phyloP scores from a whole-genome alignment of 2,797 vertebrate species.

The Antennarius maculatus region DNA sequence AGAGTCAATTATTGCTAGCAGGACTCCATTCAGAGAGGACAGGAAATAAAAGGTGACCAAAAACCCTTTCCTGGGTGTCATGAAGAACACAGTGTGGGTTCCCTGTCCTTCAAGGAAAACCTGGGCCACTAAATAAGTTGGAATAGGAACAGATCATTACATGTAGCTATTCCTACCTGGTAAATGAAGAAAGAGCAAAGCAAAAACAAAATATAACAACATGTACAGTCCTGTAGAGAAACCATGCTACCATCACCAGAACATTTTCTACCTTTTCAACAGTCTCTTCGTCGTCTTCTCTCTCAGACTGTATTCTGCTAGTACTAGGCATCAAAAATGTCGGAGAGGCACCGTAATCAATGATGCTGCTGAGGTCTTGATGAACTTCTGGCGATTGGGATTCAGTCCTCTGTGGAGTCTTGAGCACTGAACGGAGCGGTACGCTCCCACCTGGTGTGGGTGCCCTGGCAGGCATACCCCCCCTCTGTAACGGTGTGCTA shows the following conservation, averaged over 20 bases:
- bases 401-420: conserved; percentile 74
- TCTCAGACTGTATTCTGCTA: background rate
- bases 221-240: background rate
- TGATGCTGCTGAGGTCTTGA: conserved; percentile 57
- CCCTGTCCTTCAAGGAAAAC: too few relatives aligned
- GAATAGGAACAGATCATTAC: too few relatives aligned
- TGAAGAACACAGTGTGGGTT: too few relatives aligned
- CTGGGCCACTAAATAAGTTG: too few relatives aligned
- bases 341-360: conserved; percentile 64
- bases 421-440: conserved; percentile 70
- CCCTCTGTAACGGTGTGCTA: conserved; percentile 81
- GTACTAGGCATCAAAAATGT: conserved; percentile 26
- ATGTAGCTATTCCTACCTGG: too few relatives aligned
- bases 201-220: background rate
- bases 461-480: conserved; percentile 65
- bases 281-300: conserved; percentile 13
- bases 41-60: too few relatives aligned
- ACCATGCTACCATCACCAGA: background rate
- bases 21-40: too few relatives aligned
- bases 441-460: conserved; percentile 52
- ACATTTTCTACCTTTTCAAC: conserved; percentile 43
- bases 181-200: too few relatives aligned
- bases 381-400: conserved; percentile 23
- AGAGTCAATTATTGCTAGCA: too few relatives aligned
- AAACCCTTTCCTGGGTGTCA: too few relatives aligned